These are phyloP conservation scores for Helicolenus hilgendorfi DNA, from an alignment of 2,797 vertebrate genomes.

Conservation along the genomic window DNA sequence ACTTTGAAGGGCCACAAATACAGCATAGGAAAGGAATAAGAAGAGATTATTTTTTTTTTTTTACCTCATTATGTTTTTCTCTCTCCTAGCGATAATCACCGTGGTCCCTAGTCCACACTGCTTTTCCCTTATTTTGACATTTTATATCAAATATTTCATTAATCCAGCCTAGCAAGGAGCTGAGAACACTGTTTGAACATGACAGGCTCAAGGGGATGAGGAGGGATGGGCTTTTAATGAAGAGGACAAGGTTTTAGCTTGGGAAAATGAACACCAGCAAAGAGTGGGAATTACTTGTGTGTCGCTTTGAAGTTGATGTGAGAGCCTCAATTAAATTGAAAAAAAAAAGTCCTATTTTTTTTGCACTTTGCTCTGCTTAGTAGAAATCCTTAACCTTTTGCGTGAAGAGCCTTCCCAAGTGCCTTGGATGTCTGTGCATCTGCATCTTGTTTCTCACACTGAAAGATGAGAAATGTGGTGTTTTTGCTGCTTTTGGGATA, in stretches of 20 bases:
- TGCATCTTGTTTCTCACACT: slow-evolving; percentile 34
- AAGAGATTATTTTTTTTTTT: background rate
- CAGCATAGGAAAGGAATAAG: background rate
- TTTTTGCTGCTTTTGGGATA: slow-evolving; percentile 39
- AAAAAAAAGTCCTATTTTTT: background rate
- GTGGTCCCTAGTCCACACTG: slow-evolving; percentile 37
- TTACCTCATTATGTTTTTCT: slow-evolving; percentile 38
- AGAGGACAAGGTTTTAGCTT: slow-evolving; percentile 79
- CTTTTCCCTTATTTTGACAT: slow-evolving; percentile 75
- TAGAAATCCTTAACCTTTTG: slow-evolving; percentile 59
- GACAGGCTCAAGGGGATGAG: slow-evolving; percentile 72
- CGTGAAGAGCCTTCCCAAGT: background rate
- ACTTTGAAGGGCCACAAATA: background rate
- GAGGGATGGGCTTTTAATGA: slow-evolving; percentile 79
- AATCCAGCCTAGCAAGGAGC: slow-evolving; percentile 67
- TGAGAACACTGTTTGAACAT: slow-evolving; percentile 77
- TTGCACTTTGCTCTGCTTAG: slow-evolving; percentile 50
- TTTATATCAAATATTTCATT: slow-evolving; percentile 78
- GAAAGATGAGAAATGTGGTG: slow-evolving; percentile 24
- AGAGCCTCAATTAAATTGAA: slow-evolving; percentile 78
- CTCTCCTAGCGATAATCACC: slow-evolving; percentile 44
- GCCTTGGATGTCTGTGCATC: background rate
- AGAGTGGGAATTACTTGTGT: slow-evolving; percentile 74
- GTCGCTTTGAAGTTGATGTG: slow-evolving; percentile 84
- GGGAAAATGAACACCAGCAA: slow-evolving; percentile 71